Base-by-base conservation (phyloP, 2,797 vertebrate species). In the Gymnoscopelus braueri region DNA sequence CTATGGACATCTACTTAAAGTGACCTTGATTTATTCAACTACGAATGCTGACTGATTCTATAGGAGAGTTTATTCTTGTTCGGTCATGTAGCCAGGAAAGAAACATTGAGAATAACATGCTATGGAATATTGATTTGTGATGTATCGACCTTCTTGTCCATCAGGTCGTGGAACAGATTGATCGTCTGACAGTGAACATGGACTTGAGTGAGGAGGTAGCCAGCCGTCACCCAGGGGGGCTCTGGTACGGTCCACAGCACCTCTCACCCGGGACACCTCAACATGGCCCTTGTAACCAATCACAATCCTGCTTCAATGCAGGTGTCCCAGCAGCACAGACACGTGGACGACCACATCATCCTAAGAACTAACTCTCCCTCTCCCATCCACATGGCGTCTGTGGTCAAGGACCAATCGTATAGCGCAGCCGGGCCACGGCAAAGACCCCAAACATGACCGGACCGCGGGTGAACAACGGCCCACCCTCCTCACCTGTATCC, bases 161-260 rank as follows among this genome's bases (percentile, higher is more conserved):
- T 85, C 86, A 95, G 94, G 94, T 95, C 75, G 93, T 95, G n/a
- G 79, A 95, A 71, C 92, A 95, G 84, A 95, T 95, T 50, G 94
- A 95, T 78, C 85, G 89, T 54, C 91, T 95, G 71, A 95, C 94
- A 35, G 92, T 93, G 44, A 86, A 76, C 66, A 93, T 95, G 44
- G 90, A 94, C 89, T 86, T 95, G 49, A 73, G 53, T 3, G 88
- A 90, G 49, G 89, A 88, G 32, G 60, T 72, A 2, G 29, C 74
- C 23, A 69, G 68, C 67, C 67, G 71, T 84, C 63, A 58, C 82
- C 66, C 74, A 69, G 14, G 80, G 55, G 5, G 47, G 48, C 2
- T 74, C 73, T 60, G 58, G 56, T 54, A 68, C 80, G 55, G 54
- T 75, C 52, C 82, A 82, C n/a, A 48, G 79, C 69, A 72, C 80